Conservation (phyloP, 2,797 vertebrate genomes). For the Siniperca scherzeri region DNA sequence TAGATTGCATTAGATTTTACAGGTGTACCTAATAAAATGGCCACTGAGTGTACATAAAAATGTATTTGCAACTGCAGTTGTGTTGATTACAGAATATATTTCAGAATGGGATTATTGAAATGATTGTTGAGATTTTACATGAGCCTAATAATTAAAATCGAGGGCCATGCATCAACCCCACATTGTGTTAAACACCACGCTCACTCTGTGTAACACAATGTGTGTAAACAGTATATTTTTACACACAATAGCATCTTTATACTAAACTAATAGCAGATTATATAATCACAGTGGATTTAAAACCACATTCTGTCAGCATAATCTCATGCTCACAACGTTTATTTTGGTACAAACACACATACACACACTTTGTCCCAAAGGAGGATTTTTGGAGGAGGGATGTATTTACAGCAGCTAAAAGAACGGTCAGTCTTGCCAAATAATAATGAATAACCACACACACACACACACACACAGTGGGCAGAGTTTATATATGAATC, state of each 20-base stretch:
- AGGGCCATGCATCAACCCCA: constrained; percentile 2
- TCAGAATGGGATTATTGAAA: constrained; percentile 1
- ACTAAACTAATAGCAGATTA: constrained; percentile 16
- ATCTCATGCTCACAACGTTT: constrained; percentile 30
- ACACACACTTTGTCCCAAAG: constrained; percentile 36
- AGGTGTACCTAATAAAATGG: not conserved
- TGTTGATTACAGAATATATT: not conserved
- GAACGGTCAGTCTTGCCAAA: constrained; percentile 43
- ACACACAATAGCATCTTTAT: constrained; percentile 11
- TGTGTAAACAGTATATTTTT: not conserved
- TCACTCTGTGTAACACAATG: not conserved
- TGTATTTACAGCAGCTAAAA: constrained; percentile 50
- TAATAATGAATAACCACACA: constrained; percentile 45
- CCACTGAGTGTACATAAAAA: too few species aligned
- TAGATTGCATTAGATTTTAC: not conserved
- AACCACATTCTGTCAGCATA: constrained; percentile 31
- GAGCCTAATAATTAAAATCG: not conserved
- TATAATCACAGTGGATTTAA: constrained; percentile 29
- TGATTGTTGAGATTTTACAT: constrained; percentile 5
- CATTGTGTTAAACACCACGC: not conserved
- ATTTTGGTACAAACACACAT: constrained; percentile 24
- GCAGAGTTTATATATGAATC: constrained; percentile 8
- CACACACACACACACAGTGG: not conserved
- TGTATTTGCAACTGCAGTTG: too few species aligned
- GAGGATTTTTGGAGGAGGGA: constrained; percentile 25